A percentile compares a stretch with the other conserved stretches of the same genome.
phyloP scores from a whole-genome alignment of 2,113 vertebrate genomes.

The Meleagris gallopavo region DNA sequence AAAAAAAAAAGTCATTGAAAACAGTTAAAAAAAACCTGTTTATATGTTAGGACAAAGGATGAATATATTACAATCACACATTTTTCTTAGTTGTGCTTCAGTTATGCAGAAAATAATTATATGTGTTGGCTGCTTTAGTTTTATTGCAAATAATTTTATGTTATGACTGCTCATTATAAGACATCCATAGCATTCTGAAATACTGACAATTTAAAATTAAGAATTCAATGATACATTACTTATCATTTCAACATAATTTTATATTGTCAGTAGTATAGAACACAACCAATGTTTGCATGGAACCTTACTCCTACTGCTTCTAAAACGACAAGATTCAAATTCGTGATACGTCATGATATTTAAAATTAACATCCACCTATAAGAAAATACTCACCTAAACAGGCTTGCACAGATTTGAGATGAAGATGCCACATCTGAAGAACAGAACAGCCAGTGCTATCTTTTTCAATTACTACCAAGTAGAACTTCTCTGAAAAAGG shows the following conservation, averaged over 20 bases:
- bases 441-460: constrained; percentile 86
- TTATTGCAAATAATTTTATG: background rate
- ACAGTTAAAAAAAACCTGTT: background rate
- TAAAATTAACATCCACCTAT: background rate
- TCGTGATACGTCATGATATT: background rate
- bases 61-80: background rate
- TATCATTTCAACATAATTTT: background rate
- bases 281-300: background rate
- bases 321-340: background rate
- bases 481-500: constrained; percentile 99
- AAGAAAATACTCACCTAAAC: constrained; percentile 84
- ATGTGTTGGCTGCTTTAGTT: background rate
- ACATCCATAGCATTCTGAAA: background rate
- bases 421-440: constrained; percentile 99
- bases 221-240: background rate
- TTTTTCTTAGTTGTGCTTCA: background rate
- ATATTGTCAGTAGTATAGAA: background rate
- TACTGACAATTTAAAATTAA: background rate
- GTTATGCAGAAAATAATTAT: background rate
- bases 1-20: background rate
- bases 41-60: background rate
- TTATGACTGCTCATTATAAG: background rate
- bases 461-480: constrained; percentile 96
- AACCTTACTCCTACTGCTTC: background rate
- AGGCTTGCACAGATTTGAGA: constrained; percentile 94